Evolutionary conservation across 2,113 vertebrate genomes (phyloP).

Genomic region (Falco punctatus): DNA sequence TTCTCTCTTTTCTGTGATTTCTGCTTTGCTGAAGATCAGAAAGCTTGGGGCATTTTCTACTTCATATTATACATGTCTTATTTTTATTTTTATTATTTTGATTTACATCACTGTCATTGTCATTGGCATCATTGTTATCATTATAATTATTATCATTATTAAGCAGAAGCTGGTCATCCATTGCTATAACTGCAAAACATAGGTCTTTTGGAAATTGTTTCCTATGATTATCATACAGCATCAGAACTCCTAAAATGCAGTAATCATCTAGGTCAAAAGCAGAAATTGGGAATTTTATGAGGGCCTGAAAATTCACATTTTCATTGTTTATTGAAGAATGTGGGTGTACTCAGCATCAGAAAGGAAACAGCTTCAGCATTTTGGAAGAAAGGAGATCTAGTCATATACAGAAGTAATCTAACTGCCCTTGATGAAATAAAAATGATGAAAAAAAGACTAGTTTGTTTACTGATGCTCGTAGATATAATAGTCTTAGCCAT

Average conservation of each 20-base stretch:
- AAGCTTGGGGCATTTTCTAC: not conserved
- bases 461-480: not conserved
- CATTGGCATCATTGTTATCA: rapidly evolving
- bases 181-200: not conserved
- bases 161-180: not conserved
- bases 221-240: not conserved
- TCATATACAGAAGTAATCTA: not conserved
- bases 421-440: not conserved
- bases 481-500: not conserved
- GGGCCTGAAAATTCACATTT: not conserved
- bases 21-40: not conserved
- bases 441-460: not conserved
- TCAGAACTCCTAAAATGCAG: not conserved
- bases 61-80: not conserved
- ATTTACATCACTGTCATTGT: too few species aligned
- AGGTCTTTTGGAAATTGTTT: not conserved
- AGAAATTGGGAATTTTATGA: not conserved
- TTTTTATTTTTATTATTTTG: not conserved
- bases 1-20: not conserved
- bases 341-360: not conserved
- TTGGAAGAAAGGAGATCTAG: not conserved
- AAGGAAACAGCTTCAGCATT: not conserved
- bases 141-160: not conserved
- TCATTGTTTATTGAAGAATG: not conserved
- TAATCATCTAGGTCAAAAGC: not conserved